phyloP scores from a whole-genome alignment of 2,113 vertebrate genomes.

The Phoxinus phoxinus region DNA sequence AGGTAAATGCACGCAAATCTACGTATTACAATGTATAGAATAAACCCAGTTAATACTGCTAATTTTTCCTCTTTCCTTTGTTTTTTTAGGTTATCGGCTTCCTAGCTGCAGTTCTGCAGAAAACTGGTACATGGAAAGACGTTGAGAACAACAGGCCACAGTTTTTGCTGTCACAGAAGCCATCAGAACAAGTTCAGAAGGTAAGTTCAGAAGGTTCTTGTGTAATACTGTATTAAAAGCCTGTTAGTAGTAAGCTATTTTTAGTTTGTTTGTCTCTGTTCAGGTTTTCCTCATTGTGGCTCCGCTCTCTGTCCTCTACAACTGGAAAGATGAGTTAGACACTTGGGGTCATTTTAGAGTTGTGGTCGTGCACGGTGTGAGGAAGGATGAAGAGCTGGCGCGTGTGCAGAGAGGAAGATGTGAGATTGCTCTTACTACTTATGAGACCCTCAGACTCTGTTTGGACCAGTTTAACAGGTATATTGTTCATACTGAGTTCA shows the following conservation, averaged over 20 bases:
- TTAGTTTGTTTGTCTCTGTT: conserved; percentile 22
- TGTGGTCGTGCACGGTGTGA: conserved; percentile 86
- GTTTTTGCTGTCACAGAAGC: conserved; percentile 85
- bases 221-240: not conserved
- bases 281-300: conserved; percentile 93
- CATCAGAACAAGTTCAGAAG: conserved; percentile 76
- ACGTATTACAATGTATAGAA: not conserved
- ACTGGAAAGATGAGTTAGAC: conserved; percentile 96
- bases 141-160: conserved; percentile 91
- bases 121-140: conserved; percentile 92
- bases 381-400: conserved; percentile 84
- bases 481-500: not conserved
- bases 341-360: conserved; percentile 94
- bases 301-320: conserved; percentile 94
- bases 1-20: conserved; percentile 77
- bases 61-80: not conserved
- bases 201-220: conserved; percentile 63
- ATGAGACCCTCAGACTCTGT: conserved; percentile 87
- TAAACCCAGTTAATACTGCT: not conserved
- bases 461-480: conserved; percentile 93
- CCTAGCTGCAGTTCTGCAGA: conserved; percentile 89
- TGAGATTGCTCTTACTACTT: conserved; percentile 92
- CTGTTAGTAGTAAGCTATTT: not conserved
- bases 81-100: conserved; percentile 91
- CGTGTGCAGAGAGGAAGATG: conserved; percentile 87